phyloP scores from a whole-genome alignment of 2,888 invertebrate genomes.

The Phaedon cochleariae region DNA sequence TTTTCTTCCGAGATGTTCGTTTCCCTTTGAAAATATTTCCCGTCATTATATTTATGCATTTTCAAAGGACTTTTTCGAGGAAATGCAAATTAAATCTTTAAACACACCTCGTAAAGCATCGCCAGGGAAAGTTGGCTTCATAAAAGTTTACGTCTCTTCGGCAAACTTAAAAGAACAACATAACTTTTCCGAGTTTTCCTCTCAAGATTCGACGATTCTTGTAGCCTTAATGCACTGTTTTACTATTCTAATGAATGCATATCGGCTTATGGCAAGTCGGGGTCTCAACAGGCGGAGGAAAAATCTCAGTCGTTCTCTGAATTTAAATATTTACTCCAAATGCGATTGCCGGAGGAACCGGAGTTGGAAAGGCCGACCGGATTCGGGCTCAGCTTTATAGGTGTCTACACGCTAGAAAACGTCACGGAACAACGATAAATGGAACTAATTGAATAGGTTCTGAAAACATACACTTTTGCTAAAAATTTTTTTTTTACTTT shows the following conservation, averaged over 20 bases:
- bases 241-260: conserved; percentile 60
- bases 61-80: conserved; percentile 38
- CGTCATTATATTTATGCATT: conserved; percentile 35
- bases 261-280: conserved; percentile 53
- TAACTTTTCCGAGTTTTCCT: conserved; percentile 55
- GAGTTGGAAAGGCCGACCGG: background rate
- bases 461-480: too few relatives aligned
- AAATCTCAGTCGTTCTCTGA: conserved; percentile 30
- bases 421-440: background rate
- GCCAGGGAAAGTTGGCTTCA: conserved; percentile 49
- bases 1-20: conserved; percentile 14
- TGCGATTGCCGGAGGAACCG: conserved; percentile 10
- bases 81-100: conserved; percentile 54
- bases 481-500: too few relatives aligned
- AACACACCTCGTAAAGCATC: conserved; percentile 54
- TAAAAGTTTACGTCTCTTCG: conserved; percentile 55
- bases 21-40: conserved; percentile 26
- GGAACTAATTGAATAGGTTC: too few relatives aligned
- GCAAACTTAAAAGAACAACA: conserved; percentile 58
- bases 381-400: background rate
- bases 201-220: conserved; percentile 52
- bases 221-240: conserved; percentile 56
- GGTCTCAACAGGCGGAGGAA: conserved; percentile 23
- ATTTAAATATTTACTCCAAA: conserved; percentile 21
- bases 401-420: background rate